Evolutionary conservation across 1,140 invertebrate genomes (phyloP).

Genomic region (Papilio polytes): DNA sequence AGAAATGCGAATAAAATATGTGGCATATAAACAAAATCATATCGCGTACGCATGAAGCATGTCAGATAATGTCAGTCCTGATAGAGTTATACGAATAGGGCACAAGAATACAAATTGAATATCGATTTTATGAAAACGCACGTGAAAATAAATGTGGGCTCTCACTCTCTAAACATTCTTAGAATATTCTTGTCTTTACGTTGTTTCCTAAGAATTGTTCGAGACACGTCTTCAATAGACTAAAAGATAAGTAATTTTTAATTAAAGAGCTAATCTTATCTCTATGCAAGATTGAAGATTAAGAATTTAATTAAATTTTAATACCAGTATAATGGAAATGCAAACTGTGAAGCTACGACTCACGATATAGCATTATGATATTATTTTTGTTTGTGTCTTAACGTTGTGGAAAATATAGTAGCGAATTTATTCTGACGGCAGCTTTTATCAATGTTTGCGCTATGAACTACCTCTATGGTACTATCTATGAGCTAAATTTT

Average conservation of each 20-base stretch:
- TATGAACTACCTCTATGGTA: too few species aligned
- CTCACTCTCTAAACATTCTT: neutral
- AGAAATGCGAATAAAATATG: neutral
- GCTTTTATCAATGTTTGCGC: too few species aligned
- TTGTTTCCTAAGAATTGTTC: neutral
- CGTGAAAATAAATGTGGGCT: neutral
- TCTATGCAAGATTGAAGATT: slow-evolving; percentile 6
- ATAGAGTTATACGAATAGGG: slow-evolving; percentile 18
- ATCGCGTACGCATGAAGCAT: slow-evolving; percentile 24
- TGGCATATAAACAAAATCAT: slow-evolving; percentile 10
- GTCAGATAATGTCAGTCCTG: slow-evolving; percentile 14
- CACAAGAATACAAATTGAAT: slow-evolving; percentile 23
- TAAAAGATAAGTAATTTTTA: neutral
- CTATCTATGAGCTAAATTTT: too few species aligned
- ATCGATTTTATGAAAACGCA: slow-evolving; percentile 26
- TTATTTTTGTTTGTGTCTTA: neutral
- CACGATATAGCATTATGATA: neutral
- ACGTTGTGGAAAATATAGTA: too few species aligned
- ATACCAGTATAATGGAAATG: neutral
- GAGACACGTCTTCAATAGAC: neutral
- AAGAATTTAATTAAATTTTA: slow-evolving; percentile 24
- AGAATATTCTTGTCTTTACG: neutral
- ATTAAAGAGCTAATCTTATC: neutral
- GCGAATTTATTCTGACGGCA: too few species aligned
- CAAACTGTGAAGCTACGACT: neutral